These are phyloP conservation scores for Serilophus lunatus DNA, from an alignment of 2,113 vertebrate species.

Conservation along the genomic window DNA sequence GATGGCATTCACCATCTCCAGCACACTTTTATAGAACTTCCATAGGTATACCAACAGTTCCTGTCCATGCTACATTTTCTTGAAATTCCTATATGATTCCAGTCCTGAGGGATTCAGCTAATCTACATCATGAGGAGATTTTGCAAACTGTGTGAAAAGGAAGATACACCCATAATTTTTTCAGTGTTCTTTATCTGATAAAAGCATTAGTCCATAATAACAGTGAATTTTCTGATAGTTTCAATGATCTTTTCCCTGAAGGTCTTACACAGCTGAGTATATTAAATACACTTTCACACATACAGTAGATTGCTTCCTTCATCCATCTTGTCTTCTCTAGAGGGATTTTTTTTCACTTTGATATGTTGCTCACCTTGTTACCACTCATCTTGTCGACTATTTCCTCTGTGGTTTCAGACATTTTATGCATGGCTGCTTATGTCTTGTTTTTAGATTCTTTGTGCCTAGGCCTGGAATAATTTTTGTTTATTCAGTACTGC, in stretches of 20 bases:
- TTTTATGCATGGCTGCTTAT: constrained; percentile 56
- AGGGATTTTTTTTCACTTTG: constrained; percentile 33
- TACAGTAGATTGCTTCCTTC: not conserved
- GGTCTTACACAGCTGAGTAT: constrained; percentile 10
- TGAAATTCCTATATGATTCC: not conserved
- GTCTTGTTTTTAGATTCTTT: constrained; percentile 60
- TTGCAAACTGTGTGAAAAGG: not conserved
- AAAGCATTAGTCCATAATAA: constrained; percentile 28
- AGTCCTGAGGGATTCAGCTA: not conserved
- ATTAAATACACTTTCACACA: constrained; percentile 50
- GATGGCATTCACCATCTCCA: not conserved
- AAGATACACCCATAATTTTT: not conserved
- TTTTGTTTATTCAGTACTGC: not conserved
- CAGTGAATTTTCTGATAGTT: constrained; percentile 33
- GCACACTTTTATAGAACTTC: not conserved
- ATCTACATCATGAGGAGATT: not conserved
- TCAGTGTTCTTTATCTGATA: not conserved
- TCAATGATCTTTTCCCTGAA: constrained; percentile 30
- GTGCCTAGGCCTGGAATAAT: constrained; percentile 16
- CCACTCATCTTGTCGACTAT: constrained; percentile 34
- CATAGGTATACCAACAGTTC: not conserved
- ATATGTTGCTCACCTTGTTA: constrained; percentile 62
- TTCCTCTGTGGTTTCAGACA: constrained; percentile 62
- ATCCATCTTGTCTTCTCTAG: constrained; percentile 44
- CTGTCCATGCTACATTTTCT: not conserved